phyloP scores from a whole-genome alignment of 2,888 invertebrate genomes.

The Malachius bipustulatus region DNA sequence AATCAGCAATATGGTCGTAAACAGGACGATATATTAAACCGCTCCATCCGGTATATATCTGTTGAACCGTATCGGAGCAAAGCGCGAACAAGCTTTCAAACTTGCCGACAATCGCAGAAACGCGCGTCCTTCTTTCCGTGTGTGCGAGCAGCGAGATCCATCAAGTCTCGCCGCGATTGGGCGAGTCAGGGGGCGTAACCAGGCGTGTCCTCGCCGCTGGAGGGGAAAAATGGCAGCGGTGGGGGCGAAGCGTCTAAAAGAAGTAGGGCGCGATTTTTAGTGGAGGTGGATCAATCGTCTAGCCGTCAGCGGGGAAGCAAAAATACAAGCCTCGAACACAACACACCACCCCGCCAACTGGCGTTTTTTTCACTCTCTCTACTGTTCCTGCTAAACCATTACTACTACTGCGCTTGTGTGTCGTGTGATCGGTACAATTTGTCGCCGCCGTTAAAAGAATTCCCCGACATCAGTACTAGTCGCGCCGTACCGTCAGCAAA shows the following conservation, averaged over 20 bases:
- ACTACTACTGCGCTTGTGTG: slow-evolving; percentile 38
- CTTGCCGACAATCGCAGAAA: too few species aligned
- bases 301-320: slow-evolving; percentile 36
- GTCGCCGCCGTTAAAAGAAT: slow-evolving; percentile 41
- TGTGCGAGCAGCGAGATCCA: slow-evolving; percentile 36
- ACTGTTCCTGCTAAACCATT: too few species aligned
- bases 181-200: slow-evolving; percentile 38
- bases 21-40: too few species aligned
- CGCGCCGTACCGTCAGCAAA: slow-evolving; percentile 39
- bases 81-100: too few species aligned
- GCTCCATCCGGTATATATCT: too few species aligned
- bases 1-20: too few species aligned
- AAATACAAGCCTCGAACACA: slow-evolving; percentile 36
- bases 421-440: slow-evolving; percentile 39
- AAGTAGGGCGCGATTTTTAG: slow-evolving; percentile 40
- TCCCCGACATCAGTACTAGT: slow-evolving; percentile 39
- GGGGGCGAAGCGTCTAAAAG: slow-evolving; percentile 36
- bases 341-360: slow-evolving; percentile 30
- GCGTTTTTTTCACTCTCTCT: slow-evolving; percentile 34
- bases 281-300: slow-evolving; percentile 38
- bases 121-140: too few species aligned
- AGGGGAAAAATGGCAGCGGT: slow-evolving; percentile 39
- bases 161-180: slow-evolving; percentile 36
- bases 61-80: too few species aligned
- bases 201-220: slow-evolving; percentile 40